Evolutionary conservation across 1,140 invertebrate species (phyloP).

Genomic region (Reticulitermes speratus): DNA sequence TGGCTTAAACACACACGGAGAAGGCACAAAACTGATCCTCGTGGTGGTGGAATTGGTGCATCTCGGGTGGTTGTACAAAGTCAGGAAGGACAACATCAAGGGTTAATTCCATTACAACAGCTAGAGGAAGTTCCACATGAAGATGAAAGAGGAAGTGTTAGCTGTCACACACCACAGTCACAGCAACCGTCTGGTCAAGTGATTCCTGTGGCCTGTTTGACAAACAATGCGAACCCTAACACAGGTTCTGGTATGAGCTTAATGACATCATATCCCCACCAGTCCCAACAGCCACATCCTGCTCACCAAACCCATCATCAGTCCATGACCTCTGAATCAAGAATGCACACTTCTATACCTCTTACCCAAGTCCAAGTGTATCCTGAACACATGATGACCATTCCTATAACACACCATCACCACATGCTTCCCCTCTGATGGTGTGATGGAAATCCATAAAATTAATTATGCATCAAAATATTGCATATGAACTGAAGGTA

Average conservation of each 20-base stretch:
- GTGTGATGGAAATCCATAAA: not conserved
- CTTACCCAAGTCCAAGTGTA: constrained; percentile 23
- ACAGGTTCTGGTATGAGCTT: not conserved
- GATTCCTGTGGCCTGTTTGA: not conserved
- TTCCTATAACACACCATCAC: constrained; percentile 14
- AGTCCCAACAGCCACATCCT: not conserved
- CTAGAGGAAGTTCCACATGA: not conserved
- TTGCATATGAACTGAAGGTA: not conserved
- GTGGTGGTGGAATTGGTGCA: constrained; percentile 6
- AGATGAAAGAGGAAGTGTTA: constrained; percentile 10
- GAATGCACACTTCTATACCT: not conserved
- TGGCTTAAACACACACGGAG: constrained; percentile 57
- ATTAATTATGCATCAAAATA: not conserved
- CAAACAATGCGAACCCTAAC: not conserved
- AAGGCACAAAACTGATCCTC: constrained; percentile 53
- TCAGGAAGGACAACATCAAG: not conserved
- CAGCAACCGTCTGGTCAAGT: not conserved
- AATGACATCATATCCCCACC: constrained; percentile 20
- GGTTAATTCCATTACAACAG: constrained; percentile 5
- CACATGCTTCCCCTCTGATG: constrained; percentile 31
- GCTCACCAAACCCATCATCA: constrained; percentile 16
- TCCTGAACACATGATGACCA: constrained; percentile 28
- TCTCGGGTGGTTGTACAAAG: not conserved
- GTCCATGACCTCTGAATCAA: not conserved
- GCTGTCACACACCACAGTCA: constrained; percentile 18